Evolutionary conservation across 2,113 vertebrate genomes (phyloP).

Genomic region (Ceratotherium simum): DNA sequence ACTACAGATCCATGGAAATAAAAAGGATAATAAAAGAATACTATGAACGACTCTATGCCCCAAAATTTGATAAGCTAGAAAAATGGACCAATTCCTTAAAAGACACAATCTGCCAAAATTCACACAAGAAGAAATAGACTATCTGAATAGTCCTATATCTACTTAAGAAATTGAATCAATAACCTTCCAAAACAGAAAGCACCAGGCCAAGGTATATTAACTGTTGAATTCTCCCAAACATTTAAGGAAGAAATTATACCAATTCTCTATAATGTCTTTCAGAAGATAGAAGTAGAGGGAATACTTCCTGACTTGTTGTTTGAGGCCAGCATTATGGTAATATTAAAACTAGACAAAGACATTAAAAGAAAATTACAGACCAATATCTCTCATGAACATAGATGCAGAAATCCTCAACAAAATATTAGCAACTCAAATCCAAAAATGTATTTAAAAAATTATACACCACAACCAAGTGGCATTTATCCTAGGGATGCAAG

Average conservation of each 20-base stretch:
- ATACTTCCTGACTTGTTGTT: neutral
- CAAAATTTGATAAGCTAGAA: neutral
- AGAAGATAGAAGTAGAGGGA: neutral
- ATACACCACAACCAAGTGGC: too few relatives aligned
- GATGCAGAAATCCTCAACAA: too few relatives aligned
- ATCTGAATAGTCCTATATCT: neutral
- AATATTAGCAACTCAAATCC: too few relatives aligned
- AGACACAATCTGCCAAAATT: neutral
- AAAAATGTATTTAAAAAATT: too few relatives aligned
- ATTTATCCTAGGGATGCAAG: too few relatives aligned
- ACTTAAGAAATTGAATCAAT: neutral
- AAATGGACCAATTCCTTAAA: neutral
- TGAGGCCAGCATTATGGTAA: neutral
- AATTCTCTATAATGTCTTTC: neutral
- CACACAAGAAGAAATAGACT: neutral
- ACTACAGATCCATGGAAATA: neutral
- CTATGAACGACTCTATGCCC: neutral
- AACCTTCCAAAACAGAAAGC: neutral
- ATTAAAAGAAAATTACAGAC: neutral
- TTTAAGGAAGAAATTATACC: neutral
- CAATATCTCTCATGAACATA: too few relatives aligned
- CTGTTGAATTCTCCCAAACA: neutral
- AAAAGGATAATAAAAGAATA: neutral
- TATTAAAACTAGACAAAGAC: neutral
- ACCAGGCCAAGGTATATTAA: neutral